Evolutionary conservation across 1,140 invertebrate species (phyloP).

Genomic region (Halictus rubicundus): DNA sequence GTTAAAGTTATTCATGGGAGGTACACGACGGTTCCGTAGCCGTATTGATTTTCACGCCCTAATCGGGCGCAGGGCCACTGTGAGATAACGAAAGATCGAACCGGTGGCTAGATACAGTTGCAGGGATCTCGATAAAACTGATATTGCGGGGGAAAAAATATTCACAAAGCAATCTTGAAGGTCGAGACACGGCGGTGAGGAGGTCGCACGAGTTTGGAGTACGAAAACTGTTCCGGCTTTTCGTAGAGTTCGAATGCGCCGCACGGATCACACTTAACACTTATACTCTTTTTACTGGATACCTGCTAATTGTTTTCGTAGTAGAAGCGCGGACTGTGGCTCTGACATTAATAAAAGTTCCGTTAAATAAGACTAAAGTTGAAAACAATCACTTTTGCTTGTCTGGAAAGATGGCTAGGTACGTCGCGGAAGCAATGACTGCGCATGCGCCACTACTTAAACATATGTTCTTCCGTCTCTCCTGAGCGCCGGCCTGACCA

Average conservation of each 20-base stretch:
- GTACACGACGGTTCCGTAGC: constrained; percentile 63
- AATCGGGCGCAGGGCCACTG: constrained; percentile 64
- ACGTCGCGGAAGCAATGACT: constrained; percentile 75
- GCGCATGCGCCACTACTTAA: constrained; percentile 76
- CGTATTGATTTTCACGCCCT: constrained; percentile 79
- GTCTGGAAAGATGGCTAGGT: constrained; percentile 79
- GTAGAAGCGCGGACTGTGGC: constrained; percentile 95
- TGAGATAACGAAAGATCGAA: constrained; percentile 38
- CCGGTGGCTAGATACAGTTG: constrained; percentile 7
- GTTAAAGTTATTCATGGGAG: constrained; percentile 67
- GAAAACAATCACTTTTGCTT: constrained; percentile 80
- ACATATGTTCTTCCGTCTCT: constrained; percentile 79
- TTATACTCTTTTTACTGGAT: constrained; percentile 64
- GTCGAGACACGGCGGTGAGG: constrained; percentile 60
- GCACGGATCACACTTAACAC: constrained; percentile 52
- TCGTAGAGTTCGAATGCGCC: constrained; percentile 42
- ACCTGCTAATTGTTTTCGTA: constrained; percentile 98
- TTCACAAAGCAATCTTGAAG: constrained; percentile 39
- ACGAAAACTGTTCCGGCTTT: constrained; percentile 69
- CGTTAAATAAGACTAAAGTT: constrained; percentile 80
- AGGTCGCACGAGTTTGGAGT: constrained; percentile 68
- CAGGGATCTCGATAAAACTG: constrained; percentile 1
- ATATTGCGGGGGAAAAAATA: constrained; percentile 24
- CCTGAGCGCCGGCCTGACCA: constrained; percentile 63
- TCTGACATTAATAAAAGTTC: constrained; percentile 92